Evolutionary conservation across 1,140 invertebrate species (phyloP), one percentile per base, ranked within the genome.

Genomic region (Acromyrmex charruanus): DNA sequence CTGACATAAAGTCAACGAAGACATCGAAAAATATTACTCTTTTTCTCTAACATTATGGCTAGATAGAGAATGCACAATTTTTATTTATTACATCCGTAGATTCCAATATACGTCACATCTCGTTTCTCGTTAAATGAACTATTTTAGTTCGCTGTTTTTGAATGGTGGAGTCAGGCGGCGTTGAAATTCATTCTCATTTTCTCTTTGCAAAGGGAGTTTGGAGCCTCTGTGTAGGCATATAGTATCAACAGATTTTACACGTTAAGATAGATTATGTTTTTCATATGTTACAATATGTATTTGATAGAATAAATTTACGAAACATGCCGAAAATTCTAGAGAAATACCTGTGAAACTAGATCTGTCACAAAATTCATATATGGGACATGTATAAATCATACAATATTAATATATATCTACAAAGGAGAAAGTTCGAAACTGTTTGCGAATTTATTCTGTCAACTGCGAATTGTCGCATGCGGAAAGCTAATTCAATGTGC

Each of bases 381-480:
- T 1, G 7, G 12, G 28, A 61, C 14, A 77, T n/a, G 21, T 39
- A 61, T 21, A 77, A 14, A 9, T 25, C 31, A 39, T 59, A 1
- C 53, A n/a, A 58, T 51, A 71, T 61, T 39, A 59, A 77, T 44
- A 63, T 44, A 63, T 63, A 61, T 77, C 12, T 63, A 63, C 3
- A 44, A 25, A 18, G 10, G 21, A 18, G 44, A 1, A 31, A 28
- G 21, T n/a, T 25, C 9, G 4, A 7, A 21, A 25, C 61, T 44
- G 25, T 63, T 77, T 25, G 1, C 39, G 0, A 74, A 55, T 55
- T n/a, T 74, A 10, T 74, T 55, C 5, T 74, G n/a, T 74, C 51
- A 18, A 4, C 9, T 35, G 3, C 31, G 9, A 66, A 35, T n/a
- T 66, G 63, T 44, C 7, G 0, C 3, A 58, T 10, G 14, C 9